A percentile compares a stretch with the other conserved stretches of the same genome.
These are phyloP conservation scores for Polypedilum pembai DNA, from an alignment of 1,140 invertebrate species.

Conservation along the genomic window DNA sequence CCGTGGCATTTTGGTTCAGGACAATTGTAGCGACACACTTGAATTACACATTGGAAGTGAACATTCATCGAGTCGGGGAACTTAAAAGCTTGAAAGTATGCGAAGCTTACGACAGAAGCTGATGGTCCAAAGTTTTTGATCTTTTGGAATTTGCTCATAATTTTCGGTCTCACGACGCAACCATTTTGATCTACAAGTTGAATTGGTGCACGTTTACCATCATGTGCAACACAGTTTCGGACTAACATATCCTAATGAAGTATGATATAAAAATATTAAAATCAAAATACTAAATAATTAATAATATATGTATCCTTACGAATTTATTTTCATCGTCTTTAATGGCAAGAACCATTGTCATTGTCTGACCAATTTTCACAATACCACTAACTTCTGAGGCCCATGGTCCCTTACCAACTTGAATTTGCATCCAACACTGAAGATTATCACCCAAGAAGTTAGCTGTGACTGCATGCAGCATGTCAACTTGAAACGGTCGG, in stretches of 20 bases:
- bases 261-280: too few relatives aligned
- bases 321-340: conserved; percentile 95
- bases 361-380: conserved; percentile 90
- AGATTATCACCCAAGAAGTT: conserved; percentile 92
- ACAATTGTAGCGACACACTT: conserved; percentile 88
- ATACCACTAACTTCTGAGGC: conserved; percentile 90
- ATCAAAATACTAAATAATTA: too few relatives aligned
- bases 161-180: conserved; percentile 85
- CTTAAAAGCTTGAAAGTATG: conserved; percentile 94
- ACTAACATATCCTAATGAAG: conserved; percentile 94
- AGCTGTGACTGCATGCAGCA: conserved; percentile 86
- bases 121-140: conserved; percentile 92
- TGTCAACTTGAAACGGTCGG: conserved; percentile 88
- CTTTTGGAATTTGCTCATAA: conserved; percentile 92
- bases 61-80: conserved; percentile 97
- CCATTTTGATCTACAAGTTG: conserved; percentile 87
- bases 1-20: conserved; percentile 81
- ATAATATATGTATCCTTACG: too few relatives aligned
- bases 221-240: conserved; percentile 87
- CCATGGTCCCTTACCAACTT: conserved; percentile 90
- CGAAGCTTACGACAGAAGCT: conserved; percentile 87
- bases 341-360: conserved; percentile 92
- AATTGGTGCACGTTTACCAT: conserved; percentile 85
- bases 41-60: conserved; percentile 93
- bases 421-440: conserved; percentile 95